Evolutionary conservation across 2,888 invertebrate genomes (phyloP), one percentile per base, ranked within the genome.

Genomic region (Nephrotoma guestfalica): DNA sequence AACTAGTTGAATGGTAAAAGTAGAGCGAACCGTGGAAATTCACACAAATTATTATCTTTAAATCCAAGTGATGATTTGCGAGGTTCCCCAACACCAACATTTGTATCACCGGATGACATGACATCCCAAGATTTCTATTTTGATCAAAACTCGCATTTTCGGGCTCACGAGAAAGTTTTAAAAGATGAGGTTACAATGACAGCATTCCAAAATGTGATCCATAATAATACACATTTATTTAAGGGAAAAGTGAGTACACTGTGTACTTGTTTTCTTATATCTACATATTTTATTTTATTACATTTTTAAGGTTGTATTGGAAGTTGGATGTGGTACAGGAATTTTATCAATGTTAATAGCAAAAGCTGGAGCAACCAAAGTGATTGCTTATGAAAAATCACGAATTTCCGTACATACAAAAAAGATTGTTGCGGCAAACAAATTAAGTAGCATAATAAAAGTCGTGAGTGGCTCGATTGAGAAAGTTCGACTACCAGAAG

Each of bases 261-360:
- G 84, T 30, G 30, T 30, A 30, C n/a, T 4, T 15, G 30, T 84
- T 15, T 15, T 15, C 30, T 15, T 15, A 3, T 1, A 15, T n/a
- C 2, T 1, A 0, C 30, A 2, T 30, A 30, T 30, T 30, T 30
- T 30, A 30, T 30, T 30, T 30, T 15, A 51, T 51, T 9, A 83
- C 57, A 15, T 6, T 11, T 11, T 87, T 11, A 86, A 95, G 92
- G 93, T 95, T 41, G 99, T 99, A 9, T 93, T 99, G 88, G 99
- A 99, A 91, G 97, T 99, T 88, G 99, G 99, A 9, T 99, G 99
- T 90, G 99, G 99, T 9, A 99, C 99, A 0, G 99, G 99, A 71
- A 99, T 99, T 90, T 93, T 99, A 86, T 98, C 98, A 45, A 99
- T 99, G 99, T 99, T 99, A 92, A 99, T 99, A 41, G 99, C 99